These are phyloP conservation scores for Acleris emargana DNA, from an alignment of 2,888 invertebrate genomes.

Conservation along the genomic window DNA sequence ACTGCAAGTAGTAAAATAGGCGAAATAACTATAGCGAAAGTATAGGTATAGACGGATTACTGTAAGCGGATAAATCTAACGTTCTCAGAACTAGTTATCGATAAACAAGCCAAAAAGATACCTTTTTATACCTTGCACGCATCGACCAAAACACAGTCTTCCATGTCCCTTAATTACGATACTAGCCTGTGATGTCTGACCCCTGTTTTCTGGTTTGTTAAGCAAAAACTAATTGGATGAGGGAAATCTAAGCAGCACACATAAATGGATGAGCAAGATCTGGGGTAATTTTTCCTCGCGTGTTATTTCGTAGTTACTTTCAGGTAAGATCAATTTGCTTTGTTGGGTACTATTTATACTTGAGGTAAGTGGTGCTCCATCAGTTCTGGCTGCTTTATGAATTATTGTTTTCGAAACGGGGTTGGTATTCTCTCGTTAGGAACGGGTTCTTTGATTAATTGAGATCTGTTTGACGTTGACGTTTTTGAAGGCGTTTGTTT, in stretches of 20 bases:
- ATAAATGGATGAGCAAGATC: constrained; percentile 5
- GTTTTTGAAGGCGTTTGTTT: no score
- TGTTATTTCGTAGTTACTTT: constrained; percentile 7
- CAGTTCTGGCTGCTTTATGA: neutral
- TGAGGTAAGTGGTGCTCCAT: constrained; percentile 14
- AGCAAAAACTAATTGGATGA: constrained; percentile 15
- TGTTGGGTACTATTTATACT: constrained; percentile 7
- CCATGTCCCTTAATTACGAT: constrained; percentile 7
- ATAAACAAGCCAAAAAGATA: neutral
- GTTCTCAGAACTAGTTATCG: neutral
- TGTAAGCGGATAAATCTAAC: neutral
- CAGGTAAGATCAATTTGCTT: constrained; percentile 5
- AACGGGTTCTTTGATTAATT: neutral
- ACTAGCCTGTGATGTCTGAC: constrained; percentile 7
- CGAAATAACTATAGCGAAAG: neutral
- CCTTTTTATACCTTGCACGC: neutral
- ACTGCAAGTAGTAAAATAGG: neutral
- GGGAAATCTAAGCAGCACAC: neutral
- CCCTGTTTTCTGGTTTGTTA: neutral
- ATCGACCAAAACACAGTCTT: neutral
- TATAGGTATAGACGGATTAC: neutral
- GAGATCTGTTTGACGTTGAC: no score
- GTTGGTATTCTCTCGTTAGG: neutral
- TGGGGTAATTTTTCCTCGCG: constrained; percentile 11
- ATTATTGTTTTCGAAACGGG: neutral